Evolutionary conservation across 2,113 vertebrate genomes (phyloP), one percentile per base, ranked within the genome.

Genomic region (Microtus richardsoni): DNA sequence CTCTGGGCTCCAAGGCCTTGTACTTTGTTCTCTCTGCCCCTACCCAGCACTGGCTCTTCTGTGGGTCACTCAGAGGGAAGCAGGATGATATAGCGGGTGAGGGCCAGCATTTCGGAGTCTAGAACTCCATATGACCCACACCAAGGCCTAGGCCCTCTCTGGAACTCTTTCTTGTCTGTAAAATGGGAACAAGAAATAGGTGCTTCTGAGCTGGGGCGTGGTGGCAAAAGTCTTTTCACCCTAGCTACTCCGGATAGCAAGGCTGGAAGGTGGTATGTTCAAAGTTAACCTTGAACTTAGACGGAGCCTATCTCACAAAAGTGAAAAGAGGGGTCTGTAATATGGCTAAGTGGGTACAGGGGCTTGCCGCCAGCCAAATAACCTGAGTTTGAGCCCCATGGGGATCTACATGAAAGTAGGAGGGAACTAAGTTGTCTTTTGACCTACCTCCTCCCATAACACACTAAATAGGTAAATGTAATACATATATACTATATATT

Each of bases 101-200:
- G 36, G 75, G 49, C 16, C 41, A 84, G 49, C n/a, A 49, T 41
- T 41, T 22, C 30, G 30, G 36, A 36, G 21, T 85, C 28, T 7
- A 30, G 26, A 24, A 39, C 26, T 30, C 71, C 26, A 44, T 33
- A 52, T 1, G 70, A 60, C 44, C 52, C 0, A 1, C 49, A 9
- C 17, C 21, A 75, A 54, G 52, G 26, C 77, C 5, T 9, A 24
- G 39, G 14, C 16, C 10, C 36, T 77, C 36, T 58, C 33, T 41
- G 41, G 74, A 14, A 44, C 60, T 68, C 21, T 85, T 62, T 77
- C 62, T 71, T 33, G 44, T 78, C 58, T 88, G 28, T 85, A 54
- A 92, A 93, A 68, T 92, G 60, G 88, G 77, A 92, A 70, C 22
- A 21, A 60, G 24, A 68, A 86, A 82, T 6, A 68, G 77, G 12